Base-by-base conservation (phyloP, 2,888 invertebrate species). In the Mythimna albipuncta region DNA sequence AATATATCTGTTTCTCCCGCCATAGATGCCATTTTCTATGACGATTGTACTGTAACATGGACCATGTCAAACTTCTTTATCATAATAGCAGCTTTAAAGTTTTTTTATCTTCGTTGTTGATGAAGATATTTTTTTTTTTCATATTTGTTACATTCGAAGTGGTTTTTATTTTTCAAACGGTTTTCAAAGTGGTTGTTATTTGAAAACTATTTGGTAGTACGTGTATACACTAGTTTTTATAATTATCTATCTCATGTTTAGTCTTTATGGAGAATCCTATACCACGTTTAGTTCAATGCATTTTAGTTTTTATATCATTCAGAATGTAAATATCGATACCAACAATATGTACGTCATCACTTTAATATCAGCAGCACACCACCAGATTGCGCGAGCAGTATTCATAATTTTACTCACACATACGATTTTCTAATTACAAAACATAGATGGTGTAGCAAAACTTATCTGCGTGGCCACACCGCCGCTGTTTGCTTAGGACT, bases 381-480 rank as follows among this genome's bases (percentile, higher is more conserved):
- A 41, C 67, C 61, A 16, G 47, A 55, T 62, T 38, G 16, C 59
- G 59, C 19, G 61, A 35, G 64, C 64, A 74, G 57, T 67, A 66
- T 71, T 65, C 66, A 74, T 82, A 82, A 77, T 81, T 75, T 71
- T 67, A 82, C 84, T 81, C 73, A 86, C 80, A 81, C 81, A 77
- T 76, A 85, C 79, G 78, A 82, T 82, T 85, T 88, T 84, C 90
- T 92, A 93, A 94, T 94, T 93, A 93, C 89, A 89, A 92, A 91
- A 91, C 91, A 90, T 90, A 88, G 93, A 91, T 89, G 85, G 90
- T 90, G 88, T 87, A 83, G 90, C 90, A 89, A 91, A 92, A 93
- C 92, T 95, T 95, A 95, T 95, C 94, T 87, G 91, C 89, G 91
- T 91, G 93, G 92, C 94, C 94, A 94, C 93, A 88, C 93, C 84